phyloP scores from a whole-genome alignment of 2,888 invertebrate genomes.

The Branchipolynoe longqiensis region DNA sequence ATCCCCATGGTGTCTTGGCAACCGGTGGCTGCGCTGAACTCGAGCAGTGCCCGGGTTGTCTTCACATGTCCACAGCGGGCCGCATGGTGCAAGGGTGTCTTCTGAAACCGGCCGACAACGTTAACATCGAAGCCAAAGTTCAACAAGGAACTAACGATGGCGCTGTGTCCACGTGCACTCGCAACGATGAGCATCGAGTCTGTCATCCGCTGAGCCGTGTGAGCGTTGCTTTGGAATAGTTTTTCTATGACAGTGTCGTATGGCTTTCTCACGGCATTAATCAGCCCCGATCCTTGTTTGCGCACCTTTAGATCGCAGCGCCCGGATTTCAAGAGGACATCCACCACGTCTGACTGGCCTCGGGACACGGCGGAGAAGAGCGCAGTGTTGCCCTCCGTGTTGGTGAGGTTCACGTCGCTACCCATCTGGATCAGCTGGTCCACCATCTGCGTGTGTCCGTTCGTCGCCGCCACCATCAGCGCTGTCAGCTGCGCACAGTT shows the following conservation, averaged over 20 bases:
- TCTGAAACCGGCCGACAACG: slow-evolving; percentile 31
- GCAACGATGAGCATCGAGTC: slow-evolving; percentile 43
- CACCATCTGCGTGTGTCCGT: slow-evolving; percentile 10
- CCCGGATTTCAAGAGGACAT: slow-evolving; percentile 20
- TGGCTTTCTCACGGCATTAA: slow-evolving; percentile 24
- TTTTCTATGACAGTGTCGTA: slow-evolving; percentile 45
- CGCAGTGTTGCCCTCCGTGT: slow-evolving; percentile 42
- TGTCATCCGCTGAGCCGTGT: background rate
- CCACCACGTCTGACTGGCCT: slow-evolving; percentile 38
- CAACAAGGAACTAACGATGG: slow-evolving; percentile 20
- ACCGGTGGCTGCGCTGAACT: background rate
- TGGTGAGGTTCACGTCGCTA: slow-evolving; percentile 28
- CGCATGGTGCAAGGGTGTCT: slow-evolving; percentile 28
- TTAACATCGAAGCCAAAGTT: slow-evolving; percentile 47
- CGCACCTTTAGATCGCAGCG: slow-evolving; percentile 15
- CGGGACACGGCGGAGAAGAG: slow-evolving; percentile 39
- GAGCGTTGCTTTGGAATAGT: slow-evolving; percentile 1
- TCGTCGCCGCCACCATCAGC: slow-evolving; percentile 25
- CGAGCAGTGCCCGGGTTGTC: slow-evolving; percentile 16
- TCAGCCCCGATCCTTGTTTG: slow-evolving; percentile 3
- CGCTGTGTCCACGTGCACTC: slow-evolving; percentile 32
- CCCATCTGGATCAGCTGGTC: background rate
- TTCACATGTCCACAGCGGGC: slow-evolving; percentile 37
- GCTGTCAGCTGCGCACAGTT: slow-evolving; percentile 31
- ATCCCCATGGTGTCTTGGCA: slow-evolving; percentile 46